A percentile compares a stretch with the other conserved stretches of the same genome.
phyloP scores from a whole-genome alignment of 2,113 vertebrate species.

The Ctenodactylus gundi region DNA sequence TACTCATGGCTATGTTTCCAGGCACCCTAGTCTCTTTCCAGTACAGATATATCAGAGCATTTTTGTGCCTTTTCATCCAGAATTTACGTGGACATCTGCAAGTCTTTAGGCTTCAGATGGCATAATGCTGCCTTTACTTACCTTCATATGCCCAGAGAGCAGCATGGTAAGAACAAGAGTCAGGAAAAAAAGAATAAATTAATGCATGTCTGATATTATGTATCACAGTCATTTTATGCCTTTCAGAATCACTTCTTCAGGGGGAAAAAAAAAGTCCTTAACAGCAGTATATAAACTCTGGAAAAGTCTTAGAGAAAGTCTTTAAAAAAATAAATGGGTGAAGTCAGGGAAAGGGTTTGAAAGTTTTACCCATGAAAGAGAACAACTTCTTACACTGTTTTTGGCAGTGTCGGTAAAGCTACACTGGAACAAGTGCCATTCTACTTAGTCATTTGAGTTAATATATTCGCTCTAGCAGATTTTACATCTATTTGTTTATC shows the following conservation, averaged over 20 bases:
- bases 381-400: background rate
- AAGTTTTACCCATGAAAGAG: constrained; percentile 31
- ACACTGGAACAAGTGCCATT: constrained; percentile 53
- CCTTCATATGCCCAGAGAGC: background rate
- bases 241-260: background rate
- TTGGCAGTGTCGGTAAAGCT: constrained; percentile 32
- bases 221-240: background rate
- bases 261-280: background rate
- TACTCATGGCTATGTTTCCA: background rate
- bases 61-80: background rate
- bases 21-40: background rate
- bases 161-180: background rate
- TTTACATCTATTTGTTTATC: constrained; percentile 71
- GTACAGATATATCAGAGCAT: background rate
- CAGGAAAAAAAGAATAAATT: background rate
- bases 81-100: background rate
- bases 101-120: background rate
- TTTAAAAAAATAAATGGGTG: background rate
- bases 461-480: constrained; percentile 42
- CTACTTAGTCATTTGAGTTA: constrained; percentile 57
- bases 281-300: background rate
- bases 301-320: background rate
- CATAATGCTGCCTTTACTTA: background rate
- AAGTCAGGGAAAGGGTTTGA: background rate
- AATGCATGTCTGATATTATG: background rate